A percentile compares a stretch with the other conserved stretches of the same genome.
phyloP scores from a whole-genome alignment of 2,113 vertebrate species.

The Orientallactaga bullata region DNA sequence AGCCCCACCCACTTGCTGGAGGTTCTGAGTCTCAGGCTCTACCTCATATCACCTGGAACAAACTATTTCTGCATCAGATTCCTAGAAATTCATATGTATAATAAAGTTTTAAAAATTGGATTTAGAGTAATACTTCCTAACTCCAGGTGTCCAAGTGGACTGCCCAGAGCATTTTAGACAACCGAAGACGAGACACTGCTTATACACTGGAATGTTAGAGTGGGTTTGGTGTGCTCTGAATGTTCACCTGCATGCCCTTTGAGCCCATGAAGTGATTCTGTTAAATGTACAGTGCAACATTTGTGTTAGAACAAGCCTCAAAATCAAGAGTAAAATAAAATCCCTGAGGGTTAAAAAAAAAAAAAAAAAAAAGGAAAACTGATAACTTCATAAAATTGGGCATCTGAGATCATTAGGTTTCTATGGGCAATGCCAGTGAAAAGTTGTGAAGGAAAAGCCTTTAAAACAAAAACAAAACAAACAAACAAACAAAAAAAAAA shows the following conservation, averaged over 20 bases:
- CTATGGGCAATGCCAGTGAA: background rate
- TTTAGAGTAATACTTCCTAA: background rate
- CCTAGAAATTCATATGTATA: accelerated
- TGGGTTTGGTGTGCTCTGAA: background rate
- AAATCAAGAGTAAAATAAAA: background rate
- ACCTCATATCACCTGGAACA: background rate
- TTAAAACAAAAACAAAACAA: too few species aligned
- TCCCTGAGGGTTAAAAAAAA: background rate
- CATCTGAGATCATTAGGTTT: background rate
- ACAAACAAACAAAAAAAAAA: too few species aligned
- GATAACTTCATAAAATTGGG: background rate
- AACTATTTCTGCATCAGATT: background rate
- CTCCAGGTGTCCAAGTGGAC: background rate
- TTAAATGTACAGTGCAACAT: background rate
- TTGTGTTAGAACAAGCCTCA: background rate
- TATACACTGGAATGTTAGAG: background rate
- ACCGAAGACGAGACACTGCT: background rate
- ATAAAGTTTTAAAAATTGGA: background rate
- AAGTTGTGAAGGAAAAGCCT: background rate
- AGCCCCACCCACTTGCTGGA: too few species aligned
- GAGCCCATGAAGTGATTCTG: background rate
- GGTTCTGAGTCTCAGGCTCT: background rate
- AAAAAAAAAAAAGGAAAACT: background rate
- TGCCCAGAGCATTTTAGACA: background rate
- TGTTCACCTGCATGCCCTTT: background rate